A percentile compares a stretch with the other conserved stretches of the same genome.
Conservation (phyloP, 1,140 invertebrate species). For the Micrasema minimum region DNA sequence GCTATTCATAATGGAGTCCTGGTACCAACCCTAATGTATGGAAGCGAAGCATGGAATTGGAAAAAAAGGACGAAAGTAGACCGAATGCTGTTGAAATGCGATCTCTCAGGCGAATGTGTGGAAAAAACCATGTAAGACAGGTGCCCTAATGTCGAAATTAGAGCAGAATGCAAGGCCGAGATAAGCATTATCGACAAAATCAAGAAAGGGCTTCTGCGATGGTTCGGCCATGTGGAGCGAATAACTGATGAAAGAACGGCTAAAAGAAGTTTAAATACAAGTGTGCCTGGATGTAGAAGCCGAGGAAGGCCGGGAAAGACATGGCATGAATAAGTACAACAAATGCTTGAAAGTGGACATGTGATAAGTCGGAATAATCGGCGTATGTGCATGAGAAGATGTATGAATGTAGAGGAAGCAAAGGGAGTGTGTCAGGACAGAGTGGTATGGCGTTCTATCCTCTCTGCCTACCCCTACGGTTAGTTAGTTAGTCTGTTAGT, state of each 20-base stretch:
- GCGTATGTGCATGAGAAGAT: not conserved
- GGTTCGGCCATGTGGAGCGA: not conserved
- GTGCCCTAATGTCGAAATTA: too few relatives aligned
- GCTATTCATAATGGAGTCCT: too few relatives aligned
- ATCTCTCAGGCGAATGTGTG: too few relatives aligned
- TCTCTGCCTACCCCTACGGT: conserved; percentile 6
- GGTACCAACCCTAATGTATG: too few relatives aligned
- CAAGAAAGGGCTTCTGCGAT: not conserved
- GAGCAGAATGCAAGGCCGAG: too few relatives aligned
- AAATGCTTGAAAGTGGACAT: too few relatives aligned
- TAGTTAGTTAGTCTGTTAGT: not conserved
- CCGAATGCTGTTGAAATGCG: too few relatives aligned
- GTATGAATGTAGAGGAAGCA: conserved; percentile 7
- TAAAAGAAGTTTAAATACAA: not conserved
- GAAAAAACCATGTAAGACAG: too few relatives aligned
- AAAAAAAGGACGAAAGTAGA: too few relatives aligned
- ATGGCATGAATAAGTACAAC: not conserved
- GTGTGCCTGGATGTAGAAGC: too few relatives aligned
- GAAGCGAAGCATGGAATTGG: too few relatives aligned
- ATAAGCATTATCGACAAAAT: not conserved
- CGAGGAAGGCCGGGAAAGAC: not conserved
- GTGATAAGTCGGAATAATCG: too few relatives aligned
- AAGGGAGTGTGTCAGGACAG: not conserved
- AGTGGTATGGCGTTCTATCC: not conserved
- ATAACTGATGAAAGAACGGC: not conserved